A percentile compares a stretch with the other conserved stretches of the same genome.
phyloP scores from a whole-genome alignment of 2,797 vertebrate genomes.

The Danio jaintianensis region DNA sequence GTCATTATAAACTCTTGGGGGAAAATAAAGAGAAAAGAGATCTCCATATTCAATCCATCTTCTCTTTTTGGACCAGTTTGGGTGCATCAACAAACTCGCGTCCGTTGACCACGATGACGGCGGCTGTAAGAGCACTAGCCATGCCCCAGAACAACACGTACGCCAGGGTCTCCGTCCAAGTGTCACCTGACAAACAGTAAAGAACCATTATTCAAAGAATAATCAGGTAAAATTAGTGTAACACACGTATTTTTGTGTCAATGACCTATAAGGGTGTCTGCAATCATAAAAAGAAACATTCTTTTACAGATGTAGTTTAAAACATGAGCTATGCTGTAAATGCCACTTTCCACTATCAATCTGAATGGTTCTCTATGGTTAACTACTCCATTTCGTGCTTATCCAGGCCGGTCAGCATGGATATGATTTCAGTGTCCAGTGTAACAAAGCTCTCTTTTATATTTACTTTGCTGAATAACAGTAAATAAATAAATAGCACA shows the following conservation, averaged over 20 bases:
- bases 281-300: background rate
- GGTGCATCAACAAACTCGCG: constrained; percentile 96
- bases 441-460: no score
- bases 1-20: constrained; percentile 70
- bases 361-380: no score
- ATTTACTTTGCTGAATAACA: no score
- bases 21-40: constrained; percentile 48
- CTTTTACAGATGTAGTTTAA: background rate
- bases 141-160: constrained; percentile 95
- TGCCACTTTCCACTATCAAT: background rate
- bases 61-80: constrained; percentile 97
- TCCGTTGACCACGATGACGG: constrained; percentile 93
- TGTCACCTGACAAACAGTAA: constrained; percentile 84
- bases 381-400: no score
- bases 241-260: background rate
- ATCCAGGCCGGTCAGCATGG: no score
- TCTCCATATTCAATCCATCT: constrained; percentile 92
- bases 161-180: constrained; percentile 93
- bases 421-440: no score
- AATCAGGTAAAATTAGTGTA: background rate
- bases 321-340: background rate
- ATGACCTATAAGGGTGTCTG: background rate
- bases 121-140: constrained; percentile 88
- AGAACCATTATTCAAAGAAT: background rate
- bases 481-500: no score